Evolutionary conservation across 2,888 invertebrate genomes (phyloP).

Genomic region (Hyles lineata): DNA sequence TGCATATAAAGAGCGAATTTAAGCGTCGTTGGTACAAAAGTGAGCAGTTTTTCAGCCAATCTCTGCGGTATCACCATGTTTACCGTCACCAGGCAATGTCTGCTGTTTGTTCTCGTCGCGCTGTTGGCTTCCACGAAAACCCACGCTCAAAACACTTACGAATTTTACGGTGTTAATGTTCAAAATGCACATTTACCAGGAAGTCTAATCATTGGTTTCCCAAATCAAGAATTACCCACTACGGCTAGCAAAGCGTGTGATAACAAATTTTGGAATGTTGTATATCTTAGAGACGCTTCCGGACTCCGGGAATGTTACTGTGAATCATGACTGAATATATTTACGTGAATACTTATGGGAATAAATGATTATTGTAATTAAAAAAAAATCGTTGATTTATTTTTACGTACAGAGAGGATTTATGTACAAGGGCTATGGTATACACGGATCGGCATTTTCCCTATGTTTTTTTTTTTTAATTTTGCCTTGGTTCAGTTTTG

Average conservation of each 20-base stretch:
- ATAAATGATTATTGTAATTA: too few species aligned
- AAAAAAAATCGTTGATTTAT: too few species aligned
- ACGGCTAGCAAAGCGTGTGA: background rate
- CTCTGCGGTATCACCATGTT: background rate
- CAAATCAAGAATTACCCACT: background rate
- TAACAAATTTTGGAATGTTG: too few species aligned
- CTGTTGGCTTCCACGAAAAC: background rate
- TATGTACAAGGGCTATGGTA: too few species aligned
- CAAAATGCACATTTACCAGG: background rate
- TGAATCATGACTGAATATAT: too few species aligned
- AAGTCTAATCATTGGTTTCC: slow-evolving; percentile 1
- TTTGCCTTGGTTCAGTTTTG: too few species aligned
- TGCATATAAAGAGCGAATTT: background rate
- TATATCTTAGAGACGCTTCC: too few species aligned
- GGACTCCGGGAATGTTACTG: too few species aligned
- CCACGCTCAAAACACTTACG: background rate
- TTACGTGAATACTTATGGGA: too few species aligned
- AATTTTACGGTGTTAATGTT: slow-evolving; percentile 6
- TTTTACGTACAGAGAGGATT: too few species aligned
- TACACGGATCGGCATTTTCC: too few species aligned
- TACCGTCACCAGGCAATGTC: background rate
- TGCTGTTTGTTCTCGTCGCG: background rate
- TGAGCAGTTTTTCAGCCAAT: background rate
- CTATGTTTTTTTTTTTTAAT: too few species aligned
- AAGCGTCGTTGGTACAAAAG: background rate